Conservation (phyloP, 2,113 vertebrate species). For the Campylomormyrus numenius region DNA sequence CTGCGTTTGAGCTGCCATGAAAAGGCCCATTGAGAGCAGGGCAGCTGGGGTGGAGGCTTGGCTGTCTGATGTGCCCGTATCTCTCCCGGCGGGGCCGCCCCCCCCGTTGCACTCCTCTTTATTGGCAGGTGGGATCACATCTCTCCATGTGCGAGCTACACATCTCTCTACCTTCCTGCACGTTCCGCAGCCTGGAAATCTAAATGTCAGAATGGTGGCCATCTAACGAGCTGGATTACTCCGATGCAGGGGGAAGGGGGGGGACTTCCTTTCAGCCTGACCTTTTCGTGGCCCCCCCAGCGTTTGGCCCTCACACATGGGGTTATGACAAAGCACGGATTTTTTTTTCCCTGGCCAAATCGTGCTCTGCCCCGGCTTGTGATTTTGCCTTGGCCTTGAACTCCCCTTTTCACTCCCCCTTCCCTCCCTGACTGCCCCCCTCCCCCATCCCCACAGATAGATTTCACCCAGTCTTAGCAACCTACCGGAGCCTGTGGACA, state of each 20-base stretch:
- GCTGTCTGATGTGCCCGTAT: slow-evolving; percentile 40
- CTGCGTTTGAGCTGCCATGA: slow-evolving; percentile 47
- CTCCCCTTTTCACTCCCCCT: neutral
- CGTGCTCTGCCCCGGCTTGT: neutral
- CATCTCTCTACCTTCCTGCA: neutral
- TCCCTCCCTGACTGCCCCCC: slow-evolving; percentile 7
- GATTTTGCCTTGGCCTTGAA: neutral
- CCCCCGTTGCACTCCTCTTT: slow-evolving; percentile 35
- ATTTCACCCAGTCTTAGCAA: neutral
- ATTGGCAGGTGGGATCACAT: slow-evolving; percentile 40
- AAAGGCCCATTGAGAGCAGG: slow-evolving; percentile 55
- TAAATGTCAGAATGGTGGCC: neutral
- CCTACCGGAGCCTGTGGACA: neutral
- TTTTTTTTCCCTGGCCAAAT: neutral
- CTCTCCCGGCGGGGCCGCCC: neutral
- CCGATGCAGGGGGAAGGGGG: neutral
- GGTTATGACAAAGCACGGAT: neutral
- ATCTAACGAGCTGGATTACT: neutral
- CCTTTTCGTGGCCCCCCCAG: slow-evolving; percentile 36
- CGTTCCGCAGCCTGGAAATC: neutral
- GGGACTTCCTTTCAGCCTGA: slow-evolving; percentile 23
- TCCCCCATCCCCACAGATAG: neutral
- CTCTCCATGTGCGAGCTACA: neutral
- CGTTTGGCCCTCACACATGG: neutral
- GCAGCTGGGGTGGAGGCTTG: slow-evolving; percentile 46